Percentiles rank a stretch among this genome's conserved stretches.
These are phyloP conservation scores for Poecilia gillii DNA, from an alignment of 2,797 vertebrate genomes.

Conservation along the genomic window DNA sequence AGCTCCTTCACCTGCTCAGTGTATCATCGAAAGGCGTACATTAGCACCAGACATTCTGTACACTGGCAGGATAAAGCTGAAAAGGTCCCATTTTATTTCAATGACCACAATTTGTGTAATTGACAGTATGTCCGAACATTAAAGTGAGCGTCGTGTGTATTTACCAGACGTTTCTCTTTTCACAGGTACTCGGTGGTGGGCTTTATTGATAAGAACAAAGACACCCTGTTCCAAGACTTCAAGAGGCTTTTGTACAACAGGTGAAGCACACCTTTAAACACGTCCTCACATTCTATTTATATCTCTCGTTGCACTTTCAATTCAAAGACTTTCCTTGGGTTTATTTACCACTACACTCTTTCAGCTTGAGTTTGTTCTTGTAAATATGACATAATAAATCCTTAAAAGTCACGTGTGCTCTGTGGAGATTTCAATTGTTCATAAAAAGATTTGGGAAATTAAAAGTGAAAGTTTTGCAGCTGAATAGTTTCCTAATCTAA, in stretches of 20 bases:
- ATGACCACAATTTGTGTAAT: background rate
- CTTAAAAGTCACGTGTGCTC: background rate
- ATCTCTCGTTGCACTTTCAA: constrained; percentile 24
- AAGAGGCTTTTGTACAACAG: constrained; percentile 99
- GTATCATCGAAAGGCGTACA: constrained; percentile 4
- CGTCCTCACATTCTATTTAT: constrained; percentile 18
- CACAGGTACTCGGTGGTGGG: constrained; percentile 93
- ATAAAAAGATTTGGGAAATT: background rate
- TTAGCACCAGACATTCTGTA: background rate
- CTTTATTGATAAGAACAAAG: constrained; percentile 99
- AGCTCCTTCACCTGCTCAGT: constrained; percentile 2
- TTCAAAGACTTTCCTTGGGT: constrained; percentile 27
- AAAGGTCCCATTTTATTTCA: background rate
- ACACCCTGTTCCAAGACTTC: constrained; percentile 99
- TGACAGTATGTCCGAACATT: background rate
- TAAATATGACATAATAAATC: background rate
- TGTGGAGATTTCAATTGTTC: background rate
- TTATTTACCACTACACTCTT: constrained; percentile 17
- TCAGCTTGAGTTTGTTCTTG: background rate
- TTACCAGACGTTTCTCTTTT: constrained; percentile 18
- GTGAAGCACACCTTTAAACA: constrained; percentile 71
- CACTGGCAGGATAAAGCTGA: background rate
- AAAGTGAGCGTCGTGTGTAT: constrained; percentile 10
- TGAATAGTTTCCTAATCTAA: background rate
- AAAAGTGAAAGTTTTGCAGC: background rate